Evolutionary conservation across 2,113 vertebrate species (phyloP).

Genomic region (Hippocampus zosterae): DNA sequence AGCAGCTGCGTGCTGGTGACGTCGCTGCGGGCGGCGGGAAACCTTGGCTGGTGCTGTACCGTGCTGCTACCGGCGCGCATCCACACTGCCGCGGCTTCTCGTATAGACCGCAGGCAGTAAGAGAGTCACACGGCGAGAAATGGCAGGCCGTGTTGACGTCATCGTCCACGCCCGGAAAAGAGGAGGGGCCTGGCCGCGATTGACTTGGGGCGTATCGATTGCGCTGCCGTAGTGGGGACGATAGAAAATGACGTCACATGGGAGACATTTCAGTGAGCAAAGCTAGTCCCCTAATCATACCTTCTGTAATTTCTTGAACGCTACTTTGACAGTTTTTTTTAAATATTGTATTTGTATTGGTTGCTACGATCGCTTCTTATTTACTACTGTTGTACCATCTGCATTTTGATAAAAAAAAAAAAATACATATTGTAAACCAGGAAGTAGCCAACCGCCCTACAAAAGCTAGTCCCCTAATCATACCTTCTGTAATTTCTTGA

Average conservation of each 20-base stretch:
- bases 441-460: no score
- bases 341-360: no score
- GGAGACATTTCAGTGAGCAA: neutral
- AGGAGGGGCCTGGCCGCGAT: neutral
- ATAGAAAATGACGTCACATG: neutral
- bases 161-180: neutral
- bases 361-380: no score
- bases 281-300: neutral
- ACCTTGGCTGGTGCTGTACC: neutral
- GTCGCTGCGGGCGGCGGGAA: neutral
- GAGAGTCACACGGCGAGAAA: no score
- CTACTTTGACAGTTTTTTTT: no score
- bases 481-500: no score
- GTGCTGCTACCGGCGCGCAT: neutral
- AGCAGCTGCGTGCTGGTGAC: neutral
- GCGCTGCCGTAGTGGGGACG: neutral
- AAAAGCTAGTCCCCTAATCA: neutral
- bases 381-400: no score
- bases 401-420: no score
- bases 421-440: no score
- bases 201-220: neutral
- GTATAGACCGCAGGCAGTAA: neutral
- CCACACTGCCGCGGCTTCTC: slow-evolving; percentile 3
- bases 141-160: neutral
- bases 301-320: no score